phyloP scores from a whole-genome alignment of 2,113 vertebrate genomes.

The Myxocyprinus asiaticus region DNA sequence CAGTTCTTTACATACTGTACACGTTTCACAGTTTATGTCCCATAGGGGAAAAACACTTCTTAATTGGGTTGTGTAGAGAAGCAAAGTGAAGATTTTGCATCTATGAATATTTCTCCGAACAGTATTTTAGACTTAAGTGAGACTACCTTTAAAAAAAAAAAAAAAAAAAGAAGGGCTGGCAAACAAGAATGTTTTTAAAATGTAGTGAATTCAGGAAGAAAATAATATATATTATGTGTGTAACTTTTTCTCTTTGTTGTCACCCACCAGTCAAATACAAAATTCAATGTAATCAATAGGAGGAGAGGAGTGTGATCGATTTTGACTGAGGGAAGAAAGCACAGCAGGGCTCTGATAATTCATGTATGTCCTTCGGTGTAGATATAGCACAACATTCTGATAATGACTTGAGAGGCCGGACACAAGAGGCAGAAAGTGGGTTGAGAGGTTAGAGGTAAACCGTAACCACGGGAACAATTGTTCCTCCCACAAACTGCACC shows the following conservation, averaged over 20 bases:
- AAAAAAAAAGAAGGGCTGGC: conserved; percentile 62
- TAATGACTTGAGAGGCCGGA: conserved; percentile 40
- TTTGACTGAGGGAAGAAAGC: background rate
- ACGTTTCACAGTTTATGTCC: conserved; percentile 59
- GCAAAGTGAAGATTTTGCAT: conserved; percentile 60
- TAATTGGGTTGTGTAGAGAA: conserved; percentile 61
- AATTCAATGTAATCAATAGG: background rate
- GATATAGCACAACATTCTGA: background rate
- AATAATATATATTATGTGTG: conserved; percentile 60
- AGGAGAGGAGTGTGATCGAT: conserved; percentile 11
- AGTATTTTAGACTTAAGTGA: conserved; percentile 54
- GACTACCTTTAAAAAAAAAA: conserved; percentile 70
- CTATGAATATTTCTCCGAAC: conserved; percentile 51
- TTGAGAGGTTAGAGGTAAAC: conserved; percentile 8
- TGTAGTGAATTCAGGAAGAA: conserved; percentile 66
- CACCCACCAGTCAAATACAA: background rate
- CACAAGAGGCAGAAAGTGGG: background rate
- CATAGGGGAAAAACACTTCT: conserved; percentile 42
- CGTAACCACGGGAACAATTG: conserved; percentile 2
- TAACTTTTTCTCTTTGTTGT: conserved; percentile 63
- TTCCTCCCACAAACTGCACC: conserved; percentile 31
- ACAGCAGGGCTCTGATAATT: conserved; percentile 33
- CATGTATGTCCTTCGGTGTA: conserved; percentile 29
- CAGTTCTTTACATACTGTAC: conserved; percentile 67
- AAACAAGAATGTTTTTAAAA: conserved; percentile 75